Base-by-base conservation (phyloP, 2,888 invertebrate species). In the Drosophila vallismaia region DNA sequence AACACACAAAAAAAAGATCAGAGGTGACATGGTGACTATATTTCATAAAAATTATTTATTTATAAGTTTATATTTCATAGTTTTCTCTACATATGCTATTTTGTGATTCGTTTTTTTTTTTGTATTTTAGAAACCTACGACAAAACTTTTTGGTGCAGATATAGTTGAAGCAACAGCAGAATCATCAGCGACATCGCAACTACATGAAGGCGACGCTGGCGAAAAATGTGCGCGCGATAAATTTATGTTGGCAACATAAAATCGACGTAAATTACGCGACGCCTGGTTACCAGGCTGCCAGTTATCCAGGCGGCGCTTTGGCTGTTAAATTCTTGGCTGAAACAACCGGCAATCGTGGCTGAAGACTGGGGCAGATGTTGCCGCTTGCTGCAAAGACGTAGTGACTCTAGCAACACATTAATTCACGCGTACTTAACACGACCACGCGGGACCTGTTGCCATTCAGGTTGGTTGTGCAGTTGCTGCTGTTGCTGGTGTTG, bases 401-500 rank as follows among this genome's bases (percentile, higher is more conserved):
- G 64, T 73, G 84, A 87, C 84, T 87, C 75, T 59, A 49, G 75
- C 68, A 79, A 77, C 88, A 85, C 84, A 87, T 85, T 85, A 87
- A 87, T 85, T 85, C 84, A 79, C 85, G 88, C 88, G 83, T 87
- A 86, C 88, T 85, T 85, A 79, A 79, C 77, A 87, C 79, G 76
- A 72, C 73, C 75, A 72, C 24, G 48, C 45, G 72, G 57, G 38
- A 58, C 57, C 53, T 40, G 40, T 57, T 59, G 52, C 33, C 42
- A 49, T 58, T 58, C 46, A 58, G 54, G 58, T 66, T 55, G 52
- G 19, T 52, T 8, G 3, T 36, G 51, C 10, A 36, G 38, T 8
- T 24, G 31, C 14, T 28, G 28, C 10, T 33, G 38, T 8, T 24
- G 31, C 14, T 28, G 28, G 7, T 12, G 44, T 29, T n/a, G 24